A percentile compares a stretch with the other conserved stretches of the same genome.
These are phyloP conservation scores for Anabas testudineus DNA, from an alignment of 2,797 vertebrate genomes.

Conservation along the genomic window DNA sequence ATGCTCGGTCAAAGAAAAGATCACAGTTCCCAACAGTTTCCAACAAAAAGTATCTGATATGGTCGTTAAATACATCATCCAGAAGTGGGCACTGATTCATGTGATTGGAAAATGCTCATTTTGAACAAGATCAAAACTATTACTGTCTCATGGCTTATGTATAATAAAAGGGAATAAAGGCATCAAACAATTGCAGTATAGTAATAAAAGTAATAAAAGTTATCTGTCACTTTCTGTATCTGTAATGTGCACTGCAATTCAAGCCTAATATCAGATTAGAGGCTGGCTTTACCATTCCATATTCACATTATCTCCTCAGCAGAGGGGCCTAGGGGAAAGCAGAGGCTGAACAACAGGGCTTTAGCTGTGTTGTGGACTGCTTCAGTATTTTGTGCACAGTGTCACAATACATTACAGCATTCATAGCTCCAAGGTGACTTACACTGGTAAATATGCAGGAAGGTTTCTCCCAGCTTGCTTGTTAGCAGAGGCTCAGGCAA, in stretches of 20 bases:
- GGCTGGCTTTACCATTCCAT: neutral
- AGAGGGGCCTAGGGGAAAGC: neutral
- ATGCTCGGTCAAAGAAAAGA: neutral
- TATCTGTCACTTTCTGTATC: neutral
- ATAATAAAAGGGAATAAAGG: neutral
- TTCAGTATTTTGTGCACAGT: neutral
- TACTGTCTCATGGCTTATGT: neutral
- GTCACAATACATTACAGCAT: neutral
- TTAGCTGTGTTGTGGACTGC: neutral
- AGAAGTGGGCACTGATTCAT: too few species aligned
- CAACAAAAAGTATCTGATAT: neutral
- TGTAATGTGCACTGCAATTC: neutral
- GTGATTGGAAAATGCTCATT: too few species aligned
- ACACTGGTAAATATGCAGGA: conserved; percentile 99
- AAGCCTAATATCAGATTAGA: neutral
- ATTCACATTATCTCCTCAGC: neutral
- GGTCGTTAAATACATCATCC: neutral
- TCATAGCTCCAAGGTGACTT: conserved; percentile 65
- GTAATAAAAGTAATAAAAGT: neutral
- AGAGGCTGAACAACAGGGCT: neutral
- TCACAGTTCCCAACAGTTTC: neutral
- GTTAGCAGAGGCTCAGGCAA: conserved; percentile 96
- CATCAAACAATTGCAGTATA: neutral
- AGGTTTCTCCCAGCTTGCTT: conserved; percentile 96
- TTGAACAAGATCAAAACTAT: neutral